Conservation (phyloP, 2,113 vertebrate species). For the Passerina amoena region DNA sequence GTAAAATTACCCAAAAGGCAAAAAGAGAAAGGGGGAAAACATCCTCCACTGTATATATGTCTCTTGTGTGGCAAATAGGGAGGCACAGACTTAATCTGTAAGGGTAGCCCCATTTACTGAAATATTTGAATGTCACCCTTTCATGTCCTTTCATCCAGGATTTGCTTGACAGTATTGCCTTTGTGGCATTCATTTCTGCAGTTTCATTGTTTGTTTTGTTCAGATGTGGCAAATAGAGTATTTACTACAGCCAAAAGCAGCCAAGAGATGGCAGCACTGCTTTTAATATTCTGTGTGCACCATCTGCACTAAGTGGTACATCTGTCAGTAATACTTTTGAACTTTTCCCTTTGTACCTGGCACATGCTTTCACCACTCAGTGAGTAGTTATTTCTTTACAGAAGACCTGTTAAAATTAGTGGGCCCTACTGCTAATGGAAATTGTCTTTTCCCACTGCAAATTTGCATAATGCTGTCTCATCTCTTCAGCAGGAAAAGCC, state of each 20-base stretch:
- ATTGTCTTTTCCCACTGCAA: not conserved
- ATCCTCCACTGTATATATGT: not conserved
- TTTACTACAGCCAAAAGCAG: not conserved
- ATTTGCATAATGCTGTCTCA: constrained; percentile 2
- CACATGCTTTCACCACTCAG: not conserved
- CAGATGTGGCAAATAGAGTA: fast-evolving
- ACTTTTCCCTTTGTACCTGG: not conserved
- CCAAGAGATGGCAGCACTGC: constrained; percentile 74
- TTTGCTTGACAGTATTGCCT: not conserved
- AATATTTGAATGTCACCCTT: not conserved
- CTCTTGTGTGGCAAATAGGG: not conserved
- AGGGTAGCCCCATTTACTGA: not conserved
- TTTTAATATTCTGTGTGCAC: constrained; percentile 32
- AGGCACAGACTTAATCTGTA: not conserved
- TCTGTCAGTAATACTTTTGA: not conserved
- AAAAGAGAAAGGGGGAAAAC: not conserved
- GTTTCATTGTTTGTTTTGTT: not conserved
- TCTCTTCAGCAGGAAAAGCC: not conserved
- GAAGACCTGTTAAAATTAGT: not conserved
- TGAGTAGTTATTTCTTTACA: not conserved
- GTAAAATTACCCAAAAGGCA: not conserved
- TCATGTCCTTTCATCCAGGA: not conserved
- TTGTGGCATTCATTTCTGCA: not conserved
- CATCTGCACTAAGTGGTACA: not conserved
- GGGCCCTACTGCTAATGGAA: not conserved